phyloP scores from a whole-genome alignment of 2,888 invertebrate genomes.

The Cryptops parisi region DNA sequence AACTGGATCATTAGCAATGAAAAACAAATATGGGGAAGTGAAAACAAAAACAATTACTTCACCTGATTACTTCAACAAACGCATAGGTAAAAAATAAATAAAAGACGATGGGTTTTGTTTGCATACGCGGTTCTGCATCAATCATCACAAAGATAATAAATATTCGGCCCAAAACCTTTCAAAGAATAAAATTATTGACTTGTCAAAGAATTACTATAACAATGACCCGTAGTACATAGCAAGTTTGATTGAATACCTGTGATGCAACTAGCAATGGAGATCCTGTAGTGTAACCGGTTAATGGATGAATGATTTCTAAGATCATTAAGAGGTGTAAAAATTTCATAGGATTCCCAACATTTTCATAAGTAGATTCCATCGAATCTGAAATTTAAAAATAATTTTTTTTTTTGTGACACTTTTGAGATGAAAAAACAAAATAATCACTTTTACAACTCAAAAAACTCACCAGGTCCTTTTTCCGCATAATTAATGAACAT shows the following conservation, averaged over 20 bases:
- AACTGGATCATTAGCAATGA: background rate
- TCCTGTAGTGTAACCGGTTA: conserved; percentile 76
- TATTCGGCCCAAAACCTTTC: conserved; percentile 57
- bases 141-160: conserved; percentile 69
- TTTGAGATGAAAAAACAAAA: background rate
- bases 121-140: conserved; percentile 69
- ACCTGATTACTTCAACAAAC: conserved; percentile 67
- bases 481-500: too few species aligned
- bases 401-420: conserved; percentile 11
- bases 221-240: too few species aligned
- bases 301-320: conserved; percentile 74
- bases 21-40: background rate
- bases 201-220: too few species aligned
- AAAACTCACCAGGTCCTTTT: conserved; percentile 46
- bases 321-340: conserved; percentile 69
- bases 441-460: too few species aligned
- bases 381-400: conserved; percentile 37
- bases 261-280: too few species aligned
- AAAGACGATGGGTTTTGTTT: conserved; percentile 70
- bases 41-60: conserved; percentile 22
- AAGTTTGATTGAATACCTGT: too few species aligned
- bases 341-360: conserved; percentile 60
- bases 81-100: conserved; percentile 78
- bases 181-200: too few species aligned
- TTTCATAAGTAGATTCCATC: conserved; percentile 50